phyloP scores from a whole-genome alignment of 2,888 invertebrate genomes.

The Poecilobothrus nobilitatus region DNA sequence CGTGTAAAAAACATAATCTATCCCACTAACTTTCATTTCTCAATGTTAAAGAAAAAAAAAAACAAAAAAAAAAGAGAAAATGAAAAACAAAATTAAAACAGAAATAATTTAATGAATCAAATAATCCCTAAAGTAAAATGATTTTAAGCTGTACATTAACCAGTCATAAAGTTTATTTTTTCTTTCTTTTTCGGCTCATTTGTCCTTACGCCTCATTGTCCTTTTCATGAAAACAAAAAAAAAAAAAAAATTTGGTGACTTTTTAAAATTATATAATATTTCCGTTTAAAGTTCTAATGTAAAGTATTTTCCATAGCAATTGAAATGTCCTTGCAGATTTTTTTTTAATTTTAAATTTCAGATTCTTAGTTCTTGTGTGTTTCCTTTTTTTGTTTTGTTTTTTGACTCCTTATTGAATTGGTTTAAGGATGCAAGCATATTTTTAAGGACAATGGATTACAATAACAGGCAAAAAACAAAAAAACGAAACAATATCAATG shows the following conservation, averaged over 20 bases:
- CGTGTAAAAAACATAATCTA: no score
- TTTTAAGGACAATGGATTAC: neutral
- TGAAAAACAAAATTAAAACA: neutral
- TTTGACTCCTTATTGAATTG: neutral
- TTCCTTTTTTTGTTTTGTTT: no score
- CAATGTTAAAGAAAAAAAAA: neutral
- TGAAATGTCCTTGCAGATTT: neutral
- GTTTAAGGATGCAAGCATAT: neutral
- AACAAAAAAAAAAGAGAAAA: neutral
- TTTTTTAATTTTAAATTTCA: neutral
- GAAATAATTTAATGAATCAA: conserved; percentile 4
- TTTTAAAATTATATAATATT: neutral
- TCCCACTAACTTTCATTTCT: no score
- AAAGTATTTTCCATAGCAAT: neutral
- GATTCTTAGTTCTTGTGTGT: neutral
- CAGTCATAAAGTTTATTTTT: neutral
- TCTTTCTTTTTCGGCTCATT: neutral
- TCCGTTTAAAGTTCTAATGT: no score
- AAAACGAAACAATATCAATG: neutral
- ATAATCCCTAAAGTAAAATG: neutral
- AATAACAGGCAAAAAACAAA: neutral
- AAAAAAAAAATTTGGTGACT: neutral
- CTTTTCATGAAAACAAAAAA: neutral
- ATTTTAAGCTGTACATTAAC: conserved; percentile 6
- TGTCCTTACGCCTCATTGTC: neutral